Evolutionary conservation across 2,113 vertebrate genomes (phyloP).

Genomic region (Tragulus kanchil): DNA sequence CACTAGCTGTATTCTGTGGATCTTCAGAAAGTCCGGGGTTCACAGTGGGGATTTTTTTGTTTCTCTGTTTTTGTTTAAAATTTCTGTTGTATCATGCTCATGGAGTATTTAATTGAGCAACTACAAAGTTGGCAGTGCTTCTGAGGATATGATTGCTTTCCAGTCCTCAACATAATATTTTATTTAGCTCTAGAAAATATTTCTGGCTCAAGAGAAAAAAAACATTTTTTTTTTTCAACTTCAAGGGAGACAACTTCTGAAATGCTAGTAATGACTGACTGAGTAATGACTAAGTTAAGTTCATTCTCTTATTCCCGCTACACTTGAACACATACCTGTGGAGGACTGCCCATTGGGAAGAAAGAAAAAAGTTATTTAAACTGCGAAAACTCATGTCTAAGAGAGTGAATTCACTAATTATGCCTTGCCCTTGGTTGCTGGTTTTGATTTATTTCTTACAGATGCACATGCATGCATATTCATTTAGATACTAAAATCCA

Average conservation of each 20-base stretch:
- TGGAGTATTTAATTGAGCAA: neutral
- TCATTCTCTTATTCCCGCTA: neutral
- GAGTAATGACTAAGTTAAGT: neutral
- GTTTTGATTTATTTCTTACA: constrained; percentile 16
- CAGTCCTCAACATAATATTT: neutral
- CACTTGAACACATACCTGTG: neutral
- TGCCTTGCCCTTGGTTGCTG: neutral
- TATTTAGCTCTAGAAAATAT: neutral
- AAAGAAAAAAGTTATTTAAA: neutral
- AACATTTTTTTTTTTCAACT: neutral
- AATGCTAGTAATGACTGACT: neutral
- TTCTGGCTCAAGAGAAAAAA: neutral
- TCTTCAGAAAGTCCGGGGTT: neutral
- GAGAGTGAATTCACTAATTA: constrained; percentile 1
- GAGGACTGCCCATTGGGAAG: neutral
- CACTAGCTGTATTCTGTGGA: neutral
- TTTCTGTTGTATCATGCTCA: neutral
- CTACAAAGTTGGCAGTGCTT: constrained; percentile 6
- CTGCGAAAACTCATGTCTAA: neutral
- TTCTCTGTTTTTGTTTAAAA: constrained; percentile 15
- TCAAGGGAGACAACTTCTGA: neutral
- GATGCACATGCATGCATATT: neutral
- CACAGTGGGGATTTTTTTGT: neutral
- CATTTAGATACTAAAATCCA: neutral
- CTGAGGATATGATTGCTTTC: neutral